Conservation (phyloP, 2,888 invertebrate genomes). For the Drosophila greeni region DNA sequence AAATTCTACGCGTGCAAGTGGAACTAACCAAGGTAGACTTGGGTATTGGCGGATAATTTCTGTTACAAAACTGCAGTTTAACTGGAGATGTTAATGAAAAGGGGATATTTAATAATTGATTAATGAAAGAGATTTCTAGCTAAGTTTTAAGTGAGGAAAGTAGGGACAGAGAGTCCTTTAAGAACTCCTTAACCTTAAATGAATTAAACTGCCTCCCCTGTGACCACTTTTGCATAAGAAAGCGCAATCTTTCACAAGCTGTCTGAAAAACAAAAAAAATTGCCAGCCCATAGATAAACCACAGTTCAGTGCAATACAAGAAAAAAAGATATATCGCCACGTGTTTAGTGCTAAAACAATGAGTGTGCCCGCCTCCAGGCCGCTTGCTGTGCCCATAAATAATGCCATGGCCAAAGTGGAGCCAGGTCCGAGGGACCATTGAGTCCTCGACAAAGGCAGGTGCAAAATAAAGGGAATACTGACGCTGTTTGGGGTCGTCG, state of each 20-base stretch:
- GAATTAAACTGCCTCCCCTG: neutral
- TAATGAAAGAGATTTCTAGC: conserved; percentile 2
- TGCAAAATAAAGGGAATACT: conserved; percentile 17
- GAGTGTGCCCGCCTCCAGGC: conserved; percentile 45
- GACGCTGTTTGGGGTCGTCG: conserved; percentile 38
- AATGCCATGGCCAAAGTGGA: conserved; percentile 55
- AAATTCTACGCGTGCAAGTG: conserved; percentile 61
- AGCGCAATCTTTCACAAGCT: conserved; percentile 18
- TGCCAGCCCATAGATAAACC: conserved; percentile 29
- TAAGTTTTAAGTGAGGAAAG: neutral
- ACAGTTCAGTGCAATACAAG: conserved; percentile 29
- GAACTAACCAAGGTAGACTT: conserved; percentile 8
- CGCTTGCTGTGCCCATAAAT: conserved; percentile 66
- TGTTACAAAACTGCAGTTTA: conserved; percentile 9
- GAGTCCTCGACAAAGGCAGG: conserved; percentile 55
- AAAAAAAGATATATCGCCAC: conserved; percentile 56
- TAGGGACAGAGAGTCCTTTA: neutral
- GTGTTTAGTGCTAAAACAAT: conserved; percentile 62
- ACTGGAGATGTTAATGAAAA: neutral
- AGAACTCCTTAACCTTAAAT: neutral
- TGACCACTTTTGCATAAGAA: conserved; percentile 48
- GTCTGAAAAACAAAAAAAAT: neutral
- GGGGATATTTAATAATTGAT: conserved; percentile 4
- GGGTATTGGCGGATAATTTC: conserved; percentile 17
- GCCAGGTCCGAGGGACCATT: conserved; percentile 43